Base-by-base conservation (phyloP, 1,140 invertebrate genomes). In the Zaprionus ghesquierei region DNA sequence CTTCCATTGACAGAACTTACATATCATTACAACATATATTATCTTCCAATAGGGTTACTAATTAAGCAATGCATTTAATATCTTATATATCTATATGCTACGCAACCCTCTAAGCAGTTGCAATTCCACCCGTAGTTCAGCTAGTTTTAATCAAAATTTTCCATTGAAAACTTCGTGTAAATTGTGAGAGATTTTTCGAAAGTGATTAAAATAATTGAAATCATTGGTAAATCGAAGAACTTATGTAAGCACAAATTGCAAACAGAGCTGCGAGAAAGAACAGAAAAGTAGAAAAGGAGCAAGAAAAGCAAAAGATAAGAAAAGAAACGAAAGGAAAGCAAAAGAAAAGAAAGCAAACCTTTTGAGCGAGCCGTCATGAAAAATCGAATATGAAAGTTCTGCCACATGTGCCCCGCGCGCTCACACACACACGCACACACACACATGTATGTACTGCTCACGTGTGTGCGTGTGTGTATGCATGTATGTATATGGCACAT, bases 301-400 rank as follows among this genome's bases (percentile, higher is more conserved):
- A 15, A 29, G 23, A 18, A 35, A 12, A 9, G 35, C 29, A 31
- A 35, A 27, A 8, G 18, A 54, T 44, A 13, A 33, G 12, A 49
- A 31, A 31, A 22, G 6, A 38, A 59, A 59, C n/a, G 15, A 35
- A 50, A 46, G 31, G 12, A 23, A 18, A 22, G 18, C n/a, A 51
- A 54, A 29, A 27, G 9, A 44, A 69, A 69, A 64, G 23, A 72
- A 35, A 22, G 31, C 65, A 71, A 66, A 59, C 69, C 46, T 72
- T 71, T 75, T 56, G 51, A 58, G 74, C 51, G 69, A 70, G 56
- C 70, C 70, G 63, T 73, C 74, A 76, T 60, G 64, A 76, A 76
- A 76, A 73, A 74, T 74, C 71, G 71, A 74, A 74, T 74, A 74
- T 74, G 65, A 69, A 74, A 74, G 65, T 62, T 74, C 44, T 74